Evolutionary conservation across 2,888 invertebrate genomes (phyloP), one percentile per base, ranked within the genome.

Genomic region (Netelia virgata): DNA sequence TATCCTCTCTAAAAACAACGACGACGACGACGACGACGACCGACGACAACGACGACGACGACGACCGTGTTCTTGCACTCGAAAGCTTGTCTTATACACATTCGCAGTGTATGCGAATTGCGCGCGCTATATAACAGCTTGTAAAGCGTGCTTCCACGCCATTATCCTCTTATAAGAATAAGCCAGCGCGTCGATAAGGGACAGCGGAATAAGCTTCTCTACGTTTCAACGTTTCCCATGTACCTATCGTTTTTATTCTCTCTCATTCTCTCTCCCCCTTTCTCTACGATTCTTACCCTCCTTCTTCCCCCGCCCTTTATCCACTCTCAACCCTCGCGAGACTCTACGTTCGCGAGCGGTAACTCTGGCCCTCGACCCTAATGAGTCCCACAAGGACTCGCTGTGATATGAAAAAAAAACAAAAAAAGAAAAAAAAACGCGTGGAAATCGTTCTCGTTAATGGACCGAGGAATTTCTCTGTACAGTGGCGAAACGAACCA

Each of bases 161-260:
- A 81, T 85, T 85, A 81, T 83, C 16, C 43, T 68, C 57, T 81
- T 72, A 77, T 83, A 59, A 83, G 69, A 74, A 83, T 73, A 61
- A 63, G 28, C 50, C 43, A 47, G 61, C 55, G 64, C 41, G 55
- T 47, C 59, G 68, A 69, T 61, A 69, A 72, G 61, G 36, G 69
- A 55, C 75, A 41, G 64, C 41, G 75, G 53, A 75, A 75, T 75
- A 66, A 75, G 41, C 55, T 50, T 5, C 55, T 55, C 53, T 18
- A 16, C 63, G 36, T 41, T 70, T 78, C 36, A 68, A n/a, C 14
- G 18, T 57, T 61, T 43, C 16, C 11, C 28, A 63, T 72, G 11
- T 43, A 57, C 55, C 70, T 70, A 14, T 64, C 75, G 55, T 63
- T 55, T 36, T 63, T 53, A 57, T 61, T 47, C 47, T 47, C 6